Base-by-base conservation (phyloP, 2,888 invertebrate genomes). In the Lithophane ornitopus region DNA sequence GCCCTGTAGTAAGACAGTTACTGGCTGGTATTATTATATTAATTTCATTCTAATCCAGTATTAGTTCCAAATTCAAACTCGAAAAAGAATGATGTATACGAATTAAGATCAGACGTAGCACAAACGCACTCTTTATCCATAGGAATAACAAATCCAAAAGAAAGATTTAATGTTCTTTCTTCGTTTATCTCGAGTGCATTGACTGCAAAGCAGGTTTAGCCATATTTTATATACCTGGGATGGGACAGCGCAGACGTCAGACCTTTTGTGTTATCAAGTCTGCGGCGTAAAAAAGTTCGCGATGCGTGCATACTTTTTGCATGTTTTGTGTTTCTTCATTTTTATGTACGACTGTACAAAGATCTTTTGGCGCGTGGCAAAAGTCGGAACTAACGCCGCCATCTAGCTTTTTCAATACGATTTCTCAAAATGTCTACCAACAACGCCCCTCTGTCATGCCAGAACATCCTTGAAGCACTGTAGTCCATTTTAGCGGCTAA, bases 201-300 rank as follows among this genome's bases (percentile, higher is more conserved):
- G 76, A 76, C 58, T 81, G 44, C 26, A 58, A 58, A 78, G 22
- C 82, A 82, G 56, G 76, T 78, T 81, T 81, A 26, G 34, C 44
- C 58, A 19, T 82, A 49, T 9, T 9, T 41, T 34, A 34, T 46
- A 6, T 49, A 78, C 82, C 63, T 52, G 52, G 2, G 41, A 26
- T 52, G 52, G 2, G 41, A 26, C 58, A 34, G 19, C 28, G 19
- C n/a, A 59, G 44, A 65, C 41, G 44, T 65, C 58, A 52, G 14
- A 75, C 14, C 56, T 52, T 67, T 81, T 78, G 62, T 75, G 63
- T 63, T 74, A 59, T 58, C 76, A 76, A 44, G 14, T 56, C 7
- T 73, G 70, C 22, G 41, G 12, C 34, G 34, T 26, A 49, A n/a
- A 63, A 63, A 74, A 44, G 19, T 44, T 3, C 9, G 22, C 22